These are phyloP conservation scores for Thamnophis elegans DNA, from an alignment of 2,797 vertebrate species.

Conservation along the genomic window DNA sequence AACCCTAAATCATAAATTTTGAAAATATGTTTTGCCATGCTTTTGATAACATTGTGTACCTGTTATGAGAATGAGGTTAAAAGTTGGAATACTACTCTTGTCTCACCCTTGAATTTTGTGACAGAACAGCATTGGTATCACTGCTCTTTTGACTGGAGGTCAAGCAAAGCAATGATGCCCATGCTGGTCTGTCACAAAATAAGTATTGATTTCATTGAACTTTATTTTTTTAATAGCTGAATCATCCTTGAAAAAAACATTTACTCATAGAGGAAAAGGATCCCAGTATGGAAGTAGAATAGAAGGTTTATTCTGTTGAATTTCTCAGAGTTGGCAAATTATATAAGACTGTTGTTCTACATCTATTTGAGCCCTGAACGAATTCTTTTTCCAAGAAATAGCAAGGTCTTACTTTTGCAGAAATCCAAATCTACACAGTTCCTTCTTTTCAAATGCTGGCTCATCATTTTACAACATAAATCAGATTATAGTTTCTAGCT, in stretches of 20 bases:
- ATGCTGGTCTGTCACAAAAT: background rate
- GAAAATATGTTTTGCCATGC: background rate
- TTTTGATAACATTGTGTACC: background rate
- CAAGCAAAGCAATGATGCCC: slow-evolving; percentile 10
- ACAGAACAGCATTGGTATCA: background rate
- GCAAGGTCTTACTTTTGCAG: background rate
- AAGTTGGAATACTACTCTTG: background rate
- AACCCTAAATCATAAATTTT: fast-evolving
- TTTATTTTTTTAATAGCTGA: background rate
- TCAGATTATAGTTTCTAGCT: background rate
- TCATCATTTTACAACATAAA: background rate
- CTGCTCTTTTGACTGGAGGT: slow-evolving; percentile 8
- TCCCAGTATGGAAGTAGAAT: no score
- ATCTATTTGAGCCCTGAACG: background rate
- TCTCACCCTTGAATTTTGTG: background rate
- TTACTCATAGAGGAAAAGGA: background rate
- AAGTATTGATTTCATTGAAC: background rate
- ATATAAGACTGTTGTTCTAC: background rate
- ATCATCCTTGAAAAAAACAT: background rate
- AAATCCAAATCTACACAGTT: background rate
- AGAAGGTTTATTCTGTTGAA: background rate
- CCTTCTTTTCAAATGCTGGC: background rate
- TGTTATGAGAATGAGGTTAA: background rate
- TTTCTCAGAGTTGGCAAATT: background rate
- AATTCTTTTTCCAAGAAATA: background rate